Evolutionary conservation across 2,797 vertebrate species (phyloP).

Genomic region (Sebastes matsubarae): DNA sequence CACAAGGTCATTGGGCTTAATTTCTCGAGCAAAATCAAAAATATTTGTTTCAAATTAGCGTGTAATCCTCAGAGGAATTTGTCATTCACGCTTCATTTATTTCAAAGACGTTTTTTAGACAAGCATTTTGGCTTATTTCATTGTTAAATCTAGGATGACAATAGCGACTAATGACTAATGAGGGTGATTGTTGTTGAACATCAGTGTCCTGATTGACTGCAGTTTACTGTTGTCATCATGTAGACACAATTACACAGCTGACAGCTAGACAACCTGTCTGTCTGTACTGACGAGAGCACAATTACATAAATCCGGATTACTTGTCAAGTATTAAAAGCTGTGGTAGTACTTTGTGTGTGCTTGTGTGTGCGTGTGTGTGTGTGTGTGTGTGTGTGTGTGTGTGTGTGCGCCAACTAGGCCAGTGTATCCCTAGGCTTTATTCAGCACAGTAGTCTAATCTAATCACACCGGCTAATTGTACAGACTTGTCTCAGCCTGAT

Average conservation of each 20-base stretch:
- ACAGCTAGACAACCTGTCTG: slow-evolving; percentile 52
- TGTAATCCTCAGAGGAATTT: neutral
- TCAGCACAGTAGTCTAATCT: slow-evolving; percentile 55
- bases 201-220: slow-evolving; percentile 32
- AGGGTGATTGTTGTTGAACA: slow-evolving; percentile 39
- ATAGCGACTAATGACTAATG: slow-evolving; percentile 32
- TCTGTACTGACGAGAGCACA: slow-evolving; percentile 39
- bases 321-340: slow-evolving; percentile 45
- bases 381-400: slow-evolving; percentile 16
- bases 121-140: neutral
- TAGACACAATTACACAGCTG: slow-evolving; percentile 38
- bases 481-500: slow-evolving; percentile 51
- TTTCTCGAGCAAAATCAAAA: neutral
- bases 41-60: neutral
- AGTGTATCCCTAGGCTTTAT: slow-evolving; percentile 45
- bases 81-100: neutral
- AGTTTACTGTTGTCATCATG: slow-evolving; percentile 38
- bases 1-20: neutral
- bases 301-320: slow-evolving; percentile 57
- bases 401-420: slow-evolving; percentile 51
- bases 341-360: slow-evolving; percentile 6
- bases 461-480: slow-evolving; percentile 58
- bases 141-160: slow-evolving; percentile 27
- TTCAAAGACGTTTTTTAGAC: neutral
- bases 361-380: neutral